phyloP scores from a whole-genome alignment of 2,113 vertebrate species.

The Peromyscus maniculatus region DNA sequence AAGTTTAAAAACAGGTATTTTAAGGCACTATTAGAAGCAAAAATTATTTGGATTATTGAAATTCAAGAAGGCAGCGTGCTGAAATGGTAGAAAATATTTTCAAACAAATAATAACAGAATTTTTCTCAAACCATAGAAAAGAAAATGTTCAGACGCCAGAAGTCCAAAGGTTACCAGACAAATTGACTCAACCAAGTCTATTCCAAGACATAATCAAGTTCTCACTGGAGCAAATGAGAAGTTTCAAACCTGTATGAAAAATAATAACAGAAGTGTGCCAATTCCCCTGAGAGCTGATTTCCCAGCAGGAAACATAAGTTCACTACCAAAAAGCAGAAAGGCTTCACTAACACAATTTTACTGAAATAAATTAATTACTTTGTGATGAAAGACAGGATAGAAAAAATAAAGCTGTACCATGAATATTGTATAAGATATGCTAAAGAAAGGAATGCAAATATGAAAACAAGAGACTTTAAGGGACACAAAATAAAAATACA shows the following conservation, averaged over 20 bases:
- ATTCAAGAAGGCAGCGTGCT: not conserved
- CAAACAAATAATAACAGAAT: not conserved
- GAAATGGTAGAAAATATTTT: not conserved
- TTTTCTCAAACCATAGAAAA: not conserved
- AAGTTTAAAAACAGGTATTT: no score
- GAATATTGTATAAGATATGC: not conserved
- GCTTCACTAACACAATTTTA: not conserved
- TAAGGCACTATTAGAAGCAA: no score
- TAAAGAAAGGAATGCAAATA: not conserved
- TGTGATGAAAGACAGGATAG: not conserved
- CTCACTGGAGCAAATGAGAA: not conserved
- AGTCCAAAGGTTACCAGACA: not conserved
- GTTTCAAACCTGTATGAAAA: not conserved
- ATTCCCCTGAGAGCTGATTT: not conserved
- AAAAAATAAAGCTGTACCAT: not conserved
- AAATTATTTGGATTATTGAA: not conserved
- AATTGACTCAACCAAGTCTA: not conserved
- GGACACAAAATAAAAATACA: not conserved
- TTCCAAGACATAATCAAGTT: not conserved
- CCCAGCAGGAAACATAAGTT: not conserved
- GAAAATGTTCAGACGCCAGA: not conserved
- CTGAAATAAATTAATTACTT: not conserved
- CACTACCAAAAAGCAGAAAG: not conserved
- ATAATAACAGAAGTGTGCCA: not conserved
- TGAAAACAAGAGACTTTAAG: not conserved